A percentile compares a stretch with the other conserved stretches of the same genome.
Evolutionary conservation across 2,888 invertebrate species (phyloP).

Genomic region (Adelphocoris suturalis): DNA sequence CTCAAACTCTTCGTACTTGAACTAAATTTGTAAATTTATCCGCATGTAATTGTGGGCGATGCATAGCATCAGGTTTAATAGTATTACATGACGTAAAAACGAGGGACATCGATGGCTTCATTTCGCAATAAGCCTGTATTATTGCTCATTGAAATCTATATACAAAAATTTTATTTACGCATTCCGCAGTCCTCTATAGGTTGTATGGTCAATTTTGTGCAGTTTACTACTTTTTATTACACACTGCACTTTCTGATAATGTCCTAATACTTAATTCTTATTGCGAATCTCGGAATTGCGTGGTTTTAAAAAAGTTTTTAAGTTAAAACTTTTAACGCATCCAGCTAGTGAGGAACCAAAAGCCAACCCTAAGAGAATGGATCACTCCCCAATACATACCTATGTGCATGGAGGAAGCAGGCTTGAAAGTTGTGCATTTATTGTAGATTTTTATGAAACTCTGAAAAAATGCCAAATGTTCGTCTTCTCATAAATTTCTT

Average conservation of each 20-base stretch:
- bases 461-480: conserved; percentile 30
- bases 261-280: too few species aligned
- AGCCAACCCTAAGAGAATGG: too few species aligned
- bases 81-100: not conserved
- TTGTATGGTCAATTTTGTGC: not conserved
- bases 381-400: too few species aligned
- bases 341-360: too few species aligned
- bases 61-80: not conserved
- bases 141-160: not conserved
- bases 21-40: not conserved
- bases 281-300: too few species aligned
- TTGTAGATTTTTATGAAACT: conserved; percentile 38
- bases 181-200: not conserved
- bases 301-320: too few species aligned
- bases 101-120: conserved; percentile 10
- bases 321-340: too few species aligned
- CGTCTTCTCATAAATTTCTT: not conserved
- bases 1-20: not conserved
- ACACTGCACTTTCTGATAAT: too few species aligned
- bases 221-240: not conserved
- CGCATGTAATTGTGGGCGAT: too few species aligned
- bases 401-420: not conserved
- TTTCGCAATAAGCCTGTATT: conserved; percentile 10
- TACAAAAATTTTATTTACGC: not conserved
- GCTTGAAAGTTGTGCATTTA: conserved; percentile 61